Base-by-base conservation (phyloP, 2,797 vertebrate species). In the Varecia variegata region DNA sequence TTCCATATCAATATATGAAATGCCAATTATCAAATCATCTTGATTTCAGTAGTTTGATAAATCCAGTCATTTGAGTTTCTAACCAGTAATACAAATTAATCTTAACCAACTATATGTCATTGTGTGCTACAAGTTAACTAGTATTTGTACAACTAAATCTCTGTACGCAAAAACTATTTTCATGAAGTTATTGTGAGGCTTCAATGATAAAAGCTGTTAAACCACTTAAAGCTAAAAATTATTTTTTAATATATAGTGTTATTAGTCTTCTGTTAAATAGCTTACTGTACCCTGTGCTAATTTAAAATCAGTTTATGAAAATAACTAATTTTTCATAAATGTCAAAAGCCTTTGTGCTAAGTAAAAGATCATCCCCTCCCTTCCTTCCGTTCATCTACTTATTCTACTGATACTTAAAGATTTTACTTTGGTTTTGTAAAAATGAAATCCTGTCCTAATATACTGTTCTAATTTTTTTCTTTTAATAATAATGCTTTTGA, bases 271-370 rank as follows among this genome's bases (percentile, higher is more conserved):
- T n/a, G 12, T 73, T 84, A 85, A 89, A 86, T 12, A 74, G 81
- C 3, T 43, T 52, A 68, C 23, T 80, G 71, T 86, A 90, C 58
- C 56, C 77, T 84, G 47, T 83, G 10, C 6, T 76, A 54, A 85
- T 81, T 88, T 85, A 84, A 88, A 67, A 91, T 62, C 17, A 84
- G 45, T 84, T 95, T 90, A 80, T 35, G 56, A 90, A 97, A 86
- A 67, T 52, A 93, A 92, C 32, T 18, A n/a, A 32, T 70, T 67
- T 40, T 58, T 83, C n/a, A 71, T 87, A 85, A 88, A 74, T 89
- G 52, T 70, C 52, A 76, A 88, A 94, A 90, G 17, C 54, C 35
- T 87, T 60, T 86, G 74, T 70, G 77, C 18, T 45, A 60, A 65
- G 40, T 83, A 77, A 94, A 95, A 65, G 52, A 17, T 17, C 50